These are phyloP conservation scores for Nomada lathburiana DNA, from an alignment of 2,888 invertebrate species.

Conservation along the genomic window DNA sequence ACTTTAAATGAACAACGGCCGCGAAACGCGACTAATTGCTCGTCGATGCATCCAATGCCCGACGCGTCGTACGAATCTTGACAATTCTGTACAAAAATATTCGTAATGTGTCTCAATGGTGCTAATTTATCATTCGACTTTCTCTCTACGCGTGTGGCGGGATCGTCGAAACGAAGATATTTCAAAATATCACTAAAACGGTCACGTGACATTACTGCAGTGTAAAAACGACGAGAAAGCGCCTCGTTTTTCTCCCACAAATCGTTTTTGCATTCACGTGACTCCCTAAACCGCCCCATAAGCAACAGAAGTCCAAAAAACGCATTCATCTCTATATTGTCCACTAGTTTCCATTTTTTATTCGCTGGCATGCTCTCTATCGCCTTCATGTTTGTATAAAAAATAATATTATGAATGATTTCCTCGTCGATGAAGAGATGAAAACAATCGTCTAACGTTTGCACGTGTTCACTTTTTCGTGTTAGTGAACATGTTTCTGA, in stretches of 20 bases:
- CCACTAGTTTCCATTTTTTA: slow-evolving; percentile 21
- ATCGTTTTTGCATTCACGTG: slow-evolving; percentile 1
- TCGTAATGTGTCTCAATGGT: slow-evolving; percentile 16
- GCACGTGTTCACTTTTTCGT: neutral
- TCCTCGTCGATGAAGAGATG: slow-evolving; percentile 8
- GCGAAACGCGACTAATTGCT: slow-evolving; percentile 20
- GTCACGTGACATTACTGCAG: slow-evolving; percentile 23
- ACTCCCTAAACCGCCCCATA: slow-evolving; percentile 15
- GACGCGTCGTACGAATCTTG: slow-evolving; percentile 26
- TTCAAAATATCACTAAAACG: slow-evolving; percentile 24
- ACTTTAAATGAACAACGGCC: neutral
- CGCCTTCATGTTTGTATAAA: slow-evolving; percentile 12
- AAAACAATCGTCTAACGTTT: slow-evolving; percentile 10
- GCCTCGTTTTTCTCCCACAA: neutral
- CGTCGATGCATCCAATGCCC: slow-evolving; percentile 13
- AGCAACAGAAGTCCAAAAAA: slow-evolving; percentile 19
- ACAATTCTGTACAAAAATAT: slow-evolving; percentile 34
- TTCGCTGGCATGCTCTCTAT: neutral
- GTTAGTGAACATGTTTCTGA: neutral
- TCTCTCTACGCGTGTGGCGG: slow-evolving; percentile 9
- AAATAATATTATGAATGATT: neutral
- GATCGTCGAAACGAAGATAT: slow-evolving; percentile 21
- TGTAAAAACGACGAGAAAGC: neutral
- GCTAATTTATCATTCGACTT: slow-evolving; percentile 34
- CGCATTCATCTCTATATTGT: slow-evolving; percentile 11